These are phyloP conservation scores for Ischnus inquisitorius DNA, from an alignment of 2,888 invertebrate genomes.

Conservation along the genomic window DNA sequence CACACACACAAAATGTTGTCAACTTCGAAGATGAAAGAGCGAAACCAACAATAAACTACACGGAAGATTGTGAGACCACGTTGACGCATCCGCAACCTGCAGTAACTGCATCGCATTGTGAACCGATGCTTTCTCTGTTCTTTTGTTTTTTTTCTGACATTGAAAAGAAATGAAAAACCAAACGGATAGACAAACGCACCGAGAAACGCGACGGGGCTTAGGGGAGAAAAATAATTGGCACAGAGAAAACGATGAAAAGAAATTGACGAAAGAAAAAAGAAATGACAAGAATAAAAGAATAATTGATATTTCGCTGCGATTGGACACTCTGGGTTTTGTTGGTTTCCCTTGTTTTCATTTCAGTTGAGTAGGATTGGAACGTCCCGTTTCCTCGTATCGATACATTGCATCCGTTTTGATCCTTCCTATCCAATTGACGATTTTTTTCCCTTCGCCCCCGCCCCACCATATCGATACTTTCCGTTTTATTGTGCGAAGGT, in stretches of 20 bases:
- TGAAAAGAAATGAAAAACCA: conserved; percentile 77
- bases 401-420: conserved; percentile 43
- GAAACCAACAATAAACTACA: conserved; percentile 74
- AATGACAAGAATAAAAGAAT: not conserved
- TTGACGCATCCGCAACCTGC: conserved; percentile 62
- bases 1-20: conserved; percentile 55
- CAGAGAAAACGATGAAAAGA: conserved; percentile 16
- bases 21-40: conserved; percentile 74
- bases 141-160: conserved; percentile 51
- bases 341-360: conserved; percentile 74
- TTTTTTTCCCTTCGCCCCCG: conserved; percentile 49
- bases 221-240: conserved; percentile 37
- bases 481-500: conserved; percentile 23
- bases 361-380: conserved; percentile 59
- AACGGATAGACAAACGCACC: conserved; percentile 85
- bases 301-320: conserved; percentile 79
- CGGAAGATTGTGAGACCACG: conserved; percentile 73
- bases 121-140: conserved; percentile 38
- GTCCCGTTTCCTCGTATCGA: conserved; percentile 50
- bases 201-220: conserved; percentile 59
- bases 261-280: conserved; percentile 1
- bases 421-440: conserved; percentile 37
- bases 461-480: conserved; percentile 33
- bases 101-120: conserved; percentile 37
- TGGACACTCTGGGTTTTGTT: conserved; percentile 77